Base-by-base conservation (phyloP, 2,113 vertebrate genomes). In the Xyliphius kryptos region DNA sequence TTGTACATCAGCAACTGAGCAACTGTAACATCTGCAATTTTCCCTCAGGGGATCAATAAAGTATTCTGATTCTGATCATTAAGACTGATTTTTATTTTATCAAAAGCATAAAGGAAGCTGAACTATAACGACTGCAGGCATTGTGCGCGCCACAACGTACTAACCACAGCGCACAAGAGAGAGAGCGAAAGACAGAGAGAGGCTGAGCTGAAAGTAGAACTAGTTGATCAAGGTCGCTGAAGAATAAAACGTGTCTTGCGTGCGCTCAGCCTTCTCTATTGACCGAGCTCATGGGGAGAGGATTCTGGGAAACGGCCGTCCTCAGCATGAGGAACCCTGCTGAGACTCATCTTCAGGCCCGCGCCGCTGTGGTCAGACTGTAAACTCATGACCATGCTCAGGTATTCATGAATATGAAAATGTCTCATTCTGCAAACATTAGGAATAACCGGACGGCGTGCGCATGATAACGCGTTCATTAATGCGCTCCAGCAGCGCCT, bases 221-320 rank as follows among this genome's bases (percentile, higher is more conserved):
- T 21, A 20, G 22, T 32, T 46, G 8, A 17, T 41, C 10, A 65
- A 56, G 50, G 38, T 26, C 21, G 49, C 17, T 14, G 40, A 19
- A 52, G 53, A 50, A 47, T 26, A 56, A 56, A 20, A 26, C 9
- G 6, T 20, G 26, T 46, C 50, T 26, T 8, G 20, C 21, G 17
- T 19, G n/a, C 15, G 1, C 26, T 37, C 44, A 40, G 44, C 44
- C 16, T 32, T 48, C 43, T 40, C 47, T 36, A 40, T 32, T 58
- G 46, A 57, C 7, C 1, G 5, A 36, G 21, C 38, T 60, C 7
- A 21, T 12, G 38, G 26, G 22, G 32, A 38, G 49, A 26, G 54
- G 49, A 71, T 66, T 66, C 14, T 66, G 46, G 20, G 54, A 67
- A 58, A 67, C 59, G 22, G 15, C 19, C 26, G 54, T 48, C 50